Evolutionary conservation across 1,140 invertebrate genomes (phyloP), one percentile per base, ranked within the genome.

Genomic region (Belonocnema kinseyi): DNA sequence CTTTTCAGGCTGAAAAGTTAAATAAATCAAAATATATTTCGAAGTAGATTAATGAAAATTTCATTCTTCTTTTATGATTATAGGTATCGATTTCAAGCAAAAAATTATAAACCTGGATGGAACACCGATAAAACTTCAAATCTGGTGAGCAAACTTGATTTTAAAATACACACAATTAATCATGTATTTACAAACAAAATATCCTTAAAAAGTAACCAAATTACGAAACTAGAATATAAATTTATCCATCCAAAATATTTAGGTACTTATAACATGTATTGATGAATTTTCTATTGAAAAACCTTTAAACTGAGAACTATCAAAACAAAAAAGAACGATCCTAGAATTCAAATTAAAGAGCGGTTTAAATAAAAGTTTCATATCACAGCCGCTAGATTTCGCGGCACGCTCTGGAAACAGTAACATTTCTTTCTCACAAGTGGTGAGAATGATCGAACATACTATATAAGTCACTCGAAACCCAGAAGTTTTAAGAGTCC

Each of bases 11-110:
- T 8, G 7, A 17, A 56, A 56, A 7, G n/a, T 19, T 19, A 17
- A 10, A 17, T 17, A 17, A 19, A n/a, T n/a, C n/a, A n/a, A 21
- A 17, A 56, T 21, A 21, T 17, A 56, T 16, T 33, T 33, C 13
- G 16, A 12, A 7, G 13, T 16, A 5, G 17, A 26, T 61, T 61
- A 46, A 26, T 56, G n/a, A 14, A 61, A 61, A 40, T 14, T 33
- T 16, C 16, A 66, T 40, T 17, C 70, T 73, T 74, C n/a, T 77
- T 50, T 76, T 74, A 73, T 76, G 51, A n/a, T 91, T 90, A 54
- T 90, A 97, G 96, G 96, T 81, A 97, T 97, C 87, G 97, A 97
- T 92, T 97, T 97, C 88, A 97, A 97, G 92, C 96, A 97, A 90
- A 97, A 97, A 90, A 96, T 97, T 77, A 96, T 97, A 80, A 96